Conservation (phyloP, 2,797 vertebrate species). For the Emydoidea blandingii region DNA sequence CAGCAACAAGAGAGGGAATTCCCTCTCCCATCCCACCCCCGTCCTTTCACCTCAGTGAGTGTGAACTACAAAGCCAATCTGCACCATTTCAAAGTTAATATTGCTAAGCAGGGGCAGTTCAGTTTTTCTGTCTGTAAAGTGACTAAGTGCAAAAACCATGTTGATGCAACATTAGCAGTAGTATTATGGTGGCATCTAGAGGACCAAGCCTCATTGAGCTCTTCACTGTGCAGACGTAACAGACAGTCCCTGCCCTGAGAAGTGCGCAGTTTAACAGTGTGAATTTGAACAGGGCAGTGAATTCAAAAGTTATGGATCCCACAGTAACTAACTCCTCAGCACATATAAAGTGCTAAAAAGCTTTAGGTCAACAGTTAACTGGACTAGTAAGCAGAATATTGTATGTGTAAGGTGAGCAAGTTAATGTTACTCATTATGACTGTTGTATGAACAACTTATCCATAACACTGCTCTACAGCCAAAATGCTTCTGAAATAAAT, state of each 20-base stretch:
- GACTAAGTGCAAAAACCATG: neutral
- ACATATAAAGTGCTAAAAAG: neutral
- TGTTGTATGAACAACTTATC: neutral
- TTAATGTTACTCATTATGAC: neutral
- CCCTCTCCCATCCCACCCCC: neutral
- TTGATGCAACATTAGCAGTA: neutral
- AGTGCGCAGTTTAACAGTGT: neutral
- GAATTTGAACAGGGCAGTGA: neutral
- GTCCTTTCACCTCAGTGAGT: neutral
- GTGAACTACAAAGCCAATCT: neutral
- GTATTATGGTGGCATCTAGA: neutral
- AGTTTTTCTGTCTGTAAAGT: neutral
- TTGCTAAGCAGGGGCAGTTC: neutral
- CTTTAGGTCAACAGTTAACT: neutral
- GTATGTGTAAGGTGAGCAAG: neutral
- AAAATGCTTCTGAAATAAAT: too few species aligned
- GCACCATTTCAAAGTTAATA: neutral
- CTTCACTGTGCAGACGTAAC: neutral
- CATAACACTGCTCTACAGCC: too few species aligned
- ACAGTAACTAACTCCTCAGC: neutral
- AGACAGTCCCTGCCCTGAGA: neutral
- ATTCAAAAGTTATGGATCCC: neutral
- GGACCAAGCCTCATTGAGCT: fast-evolving
- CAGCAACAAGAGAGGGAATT: neutral
- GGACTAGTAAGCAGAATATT: neutral